phyloP scores from a whole-genome alignment of 2,113 vertebrate species.

The Plecotus auritus region DNA sequence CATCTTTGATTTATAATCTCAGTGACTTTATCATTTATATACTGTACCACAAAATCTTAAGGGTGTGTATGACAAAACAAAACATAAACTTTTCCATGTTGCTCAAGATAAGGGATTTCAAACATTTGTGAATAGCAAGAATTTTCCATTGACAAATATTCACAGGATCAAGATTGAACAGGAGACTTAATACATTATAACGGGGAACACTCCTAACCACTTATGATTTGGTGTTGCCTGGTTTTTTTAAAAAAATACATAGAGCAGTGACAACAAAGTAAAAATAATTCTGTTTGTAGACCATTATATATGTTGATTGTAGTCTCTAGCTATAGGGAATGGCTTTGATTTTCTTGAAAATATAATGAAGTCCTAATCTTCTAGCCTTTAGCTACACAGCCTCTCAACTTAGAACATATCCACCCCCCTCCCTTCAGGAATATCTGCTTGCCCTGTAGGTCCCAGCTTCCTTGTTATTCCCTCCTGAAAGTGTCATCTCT shows the following conservation, averaged over 20 bases:
- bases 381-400: background rate
- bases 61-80: background rate
- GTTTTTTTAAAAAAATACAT: background rate
- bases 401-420: background rate
- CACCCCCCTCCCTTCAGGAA: background rate
- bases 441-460: background rate
- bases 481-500: background rate
- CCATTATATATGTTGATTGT: background rate
- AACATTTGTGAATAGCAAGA: background rate
- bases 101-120: background rate
- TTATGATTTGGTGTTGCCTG: background rate
- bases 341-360: slow-evolving; percentile 10
- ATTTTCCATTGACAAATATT: background rate
- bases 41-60: background rate
- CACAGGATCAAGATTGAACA: background rate
- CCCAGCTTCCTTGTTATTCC: background rate
- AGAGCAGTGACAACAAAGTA: background rate
- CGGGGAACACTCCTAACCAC: background rate
- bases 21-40: background rate
- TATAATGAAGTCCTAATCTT: background rate
- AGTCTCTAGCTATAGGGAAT: background rate
- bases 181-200: background rate
- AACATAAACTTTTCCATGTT: background rate
- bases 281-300: background rate
- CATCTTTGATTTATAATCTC: background rate